These are phyloP conservation scores for Periphyllus acericola DNA, from an alignment of 2,888 invertebrate species.

Conservation along the genomic window DNA sequence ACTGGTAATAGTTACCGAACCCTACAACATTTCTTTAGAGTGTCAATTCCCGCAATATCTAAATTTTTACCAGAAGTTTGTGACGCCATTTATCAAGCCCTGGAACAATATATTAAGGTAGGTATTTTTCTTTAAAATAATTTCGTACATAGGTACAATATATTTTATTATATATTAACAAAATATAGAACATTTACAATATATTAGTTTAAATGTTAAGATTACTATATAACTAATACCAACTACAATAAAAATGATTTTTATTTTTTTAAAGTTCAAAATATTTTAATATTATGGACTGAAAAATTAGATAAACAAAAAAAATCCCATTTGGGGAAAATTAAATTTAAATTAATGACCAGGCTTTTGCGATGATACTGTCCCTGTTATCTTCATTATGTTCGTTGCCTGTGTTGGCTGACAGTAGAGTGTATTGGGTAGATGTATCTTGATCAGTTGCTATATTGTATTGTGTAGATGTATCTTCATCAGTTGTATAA, in stretches of 20 bases:
- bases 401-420: conserved; percentile 19
- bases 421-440: conserved; percentile 15
- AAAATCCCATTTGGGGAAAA: conserved; percentile 34
- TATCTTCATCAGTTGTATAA: conserved; percentile 39
- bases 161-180: conserved; percentile 40
- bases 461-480: conserved; percentile 15
- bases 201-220: conserved; percentile 34
- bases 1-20: conserved; percentile 60
- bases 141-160: conserved; percentile 22
- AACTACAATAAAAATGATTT: conserved; percentile 33
- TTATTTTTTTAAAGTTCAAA: conserved; percentile 14
- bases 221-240: conserved; percentile 43
- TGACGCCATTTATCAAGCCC: conserved; percentile 51
- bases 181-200: conserved; percentile 29
- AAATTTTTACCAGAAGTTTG: conserved; percentile 53
- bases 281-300: conserved; percentile 7
- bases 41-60: conserved; percentile 56
- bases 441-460: conserved; percentile 20
- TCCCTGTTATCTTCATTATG: conserved; percentile 18
- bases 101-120: conserved; percentile 56
- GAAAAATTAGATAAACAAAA: conserved; percentile 35
- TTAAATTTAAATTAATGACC: conserved; percentile 32
- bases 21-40: conserved; percentile 53
- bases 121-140: conserved; percentile 17
- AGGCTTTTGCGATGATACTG: conserved; percentile 34